Percentiles rank a stretch among this genome's conserved stretches.
Conservation (phyloP, 2,113 vertebrate species). For the Ctenomys sociabilis region DNA sequence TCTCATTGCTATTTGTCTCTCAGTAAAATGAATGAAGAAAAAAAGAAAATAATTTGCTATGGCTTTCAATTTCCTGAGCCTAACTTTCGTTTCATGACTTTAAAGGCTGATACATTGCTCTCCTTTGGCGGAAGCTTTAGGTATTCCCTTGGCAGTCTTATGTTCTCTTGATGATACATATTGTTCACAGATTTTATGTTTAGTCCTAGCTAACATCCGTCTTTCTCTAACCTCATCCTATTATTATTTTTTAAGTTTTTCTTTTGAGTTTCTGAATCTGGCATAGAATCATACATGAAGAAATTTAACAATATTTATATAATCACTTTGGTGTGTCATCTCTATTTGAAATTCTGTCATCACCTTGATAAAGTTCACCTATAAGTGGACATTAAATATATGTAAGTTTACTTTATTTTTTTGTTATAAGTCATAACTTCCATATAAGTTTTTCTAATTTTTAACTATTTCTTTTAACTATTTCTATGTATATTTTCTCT, state of each 20-base stretch:
- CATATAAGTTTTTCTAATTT: not conserved
- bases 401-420: not conserved
- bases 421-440: not conserved
- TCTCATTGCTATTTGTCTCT: too few species aligned
- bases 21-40: too few species aligned
- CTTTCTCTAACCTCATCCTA: not conserved
- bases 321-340: not conserved
- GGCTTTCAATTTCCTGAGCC: not conserved
- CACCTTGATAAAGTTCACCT: not conserved
- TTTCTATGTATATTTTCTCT: not conserved
- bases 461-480: not conserved
- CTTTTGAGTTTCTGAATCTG: not conserved
- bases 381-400: not conserved
- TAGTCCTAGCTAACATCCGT: not conserved
- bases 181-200: not conserved
- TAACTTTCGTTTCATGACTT: not conserved
- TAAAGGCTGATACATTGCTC: not conserved
- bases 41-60: not conserved
- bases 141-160: not conserved
- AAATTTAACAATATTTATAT: not conserved
- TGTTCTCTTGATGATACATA: not conserved
- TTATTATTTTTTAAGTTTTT: not conserved
- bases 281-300: not conserved
- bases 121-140: not conserved
- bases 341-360: not conserved